Base-by-base conservation (phyloP, 2,888 invertebrate species). In the Dioctria rufipes region DNA sequence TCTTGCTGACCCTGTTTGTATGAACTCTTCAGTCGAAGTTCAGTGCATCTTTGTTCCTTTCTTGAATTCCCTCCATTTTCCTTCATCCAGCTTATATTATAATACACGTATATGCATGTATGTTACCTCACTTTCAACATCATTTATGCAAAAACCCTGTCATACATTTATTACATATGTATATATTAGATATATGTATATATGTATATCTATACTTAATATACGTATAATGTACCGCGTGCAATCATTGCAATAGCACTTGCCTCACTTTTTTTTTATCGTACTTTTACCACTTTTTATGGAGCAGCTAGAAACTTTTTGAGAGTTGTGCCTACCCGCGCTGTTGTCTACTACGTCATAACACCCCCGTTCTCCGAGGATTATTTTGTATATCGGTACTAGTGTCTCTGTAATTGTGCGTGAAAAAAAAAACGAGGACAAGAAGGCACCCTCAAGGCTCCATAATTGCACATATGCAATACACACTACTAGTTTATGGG, bases 1-100 rank as follows among this genome's bases (percentile, higher is more conserved):
- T 58, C 58, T 58, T 58, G 58, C 58, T 58, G 58, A 58, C 58
- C 58, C 58, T 58, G 58, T 58, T 58, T 58, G 25, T 13, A 13
- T 58, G 58, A 58, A 58, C 58, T 11, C 58, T 58, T 5, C 11
- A 11, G 58, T 46, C 58, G 58, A 58, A 58, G 58, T 58, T 58
- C 58, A 58, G 5, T 11, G 5, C 5, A 58, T 58, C 5, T 11
- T 58, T 58, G 58, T 58, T 58, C 25, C n/a, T 11, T 13, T 13
- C n/a, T 58, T 6, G 5, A 25, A 25, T 8, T 58, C 25, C n/a
- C 58, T 11, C 58, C 58, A 11, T 58, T n/a, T 58, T 13, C 25
- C n/a, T 4, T 58, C 58, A 58, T 13, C n/a, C 8, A 4, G 25
- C 58, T 11, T 13, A 25, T 25, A 25, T 25, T 25, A 25, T 25